phyloP scores from a whole-genome alignment of 2,113 vertebrate species.

The Aphelocoma coerulescens region DNA sequence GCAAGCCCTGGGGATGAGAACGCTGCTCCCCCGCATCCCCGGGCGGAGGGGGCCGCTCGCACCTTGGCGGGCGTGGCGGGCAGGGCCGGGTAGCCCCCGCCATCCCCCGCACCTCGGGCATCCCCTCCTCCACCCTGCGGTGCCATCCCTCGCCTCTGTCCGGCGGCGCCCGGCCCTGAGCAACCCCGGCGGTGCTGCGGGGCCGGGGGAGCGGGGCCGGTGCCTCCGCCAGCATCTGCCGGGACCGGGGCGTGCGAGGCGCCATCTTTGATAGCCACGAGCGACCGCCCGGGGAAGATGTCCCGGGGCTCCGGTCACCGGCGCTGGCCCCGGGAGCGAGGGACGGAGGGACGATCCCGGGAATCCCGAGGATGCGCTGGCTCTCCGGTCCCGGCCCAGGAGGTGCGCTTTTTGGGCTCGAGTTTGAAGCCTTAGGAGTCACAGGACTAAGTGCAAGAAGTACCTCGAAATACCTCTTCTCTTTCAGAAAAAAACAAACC shows the following conservation, averaged over 20 bases:
- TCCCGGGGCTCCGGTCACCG: not conserved
- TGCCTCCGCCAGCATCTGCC: not conserved
- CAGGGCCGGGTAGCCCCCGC: no score
- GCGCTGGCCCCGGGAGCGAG: no score
- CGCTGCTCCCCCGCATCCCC: not conserved
- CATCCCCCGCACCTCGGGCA: not conserved
- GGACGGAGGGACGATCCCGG: accelerated
- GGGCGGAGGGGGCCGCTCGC: not conserved
- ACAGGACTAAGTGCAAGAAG: not conserved
- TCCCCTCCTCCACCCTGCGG: not conserved
- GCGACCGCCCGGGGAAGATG: not conserved
- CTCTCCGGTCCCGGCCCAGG: not conserved
- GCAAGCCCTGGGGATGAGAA: not conserved
- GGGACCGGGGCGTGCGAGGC: not conserved
- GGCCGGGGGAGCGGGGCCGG: not conserved
- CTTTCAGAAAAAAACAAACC: not conserved
- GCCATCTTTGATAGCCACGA: slow-evolving; percentile 38
- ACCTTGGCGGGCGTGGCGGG: not conserved
- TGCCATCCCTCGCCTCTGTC: not conserved
- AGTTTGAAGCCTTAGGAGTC: not conserved
- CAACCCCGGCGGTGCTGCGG: not conserved
- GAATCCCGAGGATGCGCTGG: no score
- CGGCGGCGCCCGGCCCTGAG: not conserved
- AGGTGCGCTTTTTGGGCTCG: not conserved
- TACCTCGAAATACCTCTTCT: not conserved